A percentile compares a stretch with the other conserved stretches of the same genome.
Evolutionary conservation across 53 echinoderm and acorn worm species (phyloP).

Genomic region (Temnopleurus reevesii): DNA sequence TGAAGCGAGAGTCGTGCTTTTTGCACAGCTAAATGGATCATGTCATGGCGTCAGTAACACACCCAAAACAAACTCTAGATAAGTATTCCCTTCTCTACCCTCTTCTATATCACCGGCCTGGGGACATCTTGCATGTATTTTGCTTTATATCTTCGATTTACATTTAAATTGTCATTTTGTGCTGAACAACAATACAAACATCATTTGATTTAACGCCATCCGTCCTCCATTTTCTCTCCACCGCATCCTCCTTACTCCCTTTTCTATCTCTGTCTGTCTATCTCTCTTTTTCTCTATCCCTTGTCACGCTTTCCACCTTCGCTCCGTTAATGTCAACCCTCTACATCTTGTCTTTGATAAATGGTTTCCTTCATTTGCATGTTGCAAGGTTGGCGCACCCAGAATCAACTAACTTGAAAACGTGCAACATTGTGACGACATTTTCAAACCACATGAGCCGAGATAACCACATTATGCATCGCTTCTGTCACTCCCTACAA

Average conservation of each 20-base stretch:
- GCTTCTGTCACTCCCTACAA: background rate
- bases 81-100: no score
- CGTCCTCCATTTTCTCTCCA: no score
- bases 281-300: background rate
- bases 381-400: background rate
- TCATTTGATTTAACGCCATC: background rate
- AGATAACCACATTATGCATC: background rate
- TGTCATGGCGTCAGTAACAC: no score
- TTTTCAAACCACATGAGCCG: background rate
- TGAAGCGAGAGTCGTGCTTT: no score
- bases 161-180: constrained; percentile 11
- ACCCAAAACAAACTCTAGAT: no score
- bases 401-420: no score
- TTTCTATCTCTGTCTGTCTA: background rate
- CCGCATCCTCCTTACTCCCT: background rate
- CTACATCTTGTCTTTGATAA: no score
- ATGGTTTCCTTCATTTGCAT: background rate
- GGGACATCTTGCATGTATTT: background rate
- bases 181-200: background rate
- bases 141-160: background rate
- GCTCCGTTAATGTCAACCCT: background rate
- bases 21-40: no score
- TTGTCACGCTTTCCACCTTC: background rate
- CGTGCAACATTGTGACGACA: background rate
- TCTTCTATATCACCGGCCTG: background rate